A percentile compares a stretch with the other conserved stretches of the same genome.
These are phyloP conservation scores for Meteorus cinctellus DNA, from an alignment of 2,888 invertebrate species.

Conservation along the genomic window DNA sequence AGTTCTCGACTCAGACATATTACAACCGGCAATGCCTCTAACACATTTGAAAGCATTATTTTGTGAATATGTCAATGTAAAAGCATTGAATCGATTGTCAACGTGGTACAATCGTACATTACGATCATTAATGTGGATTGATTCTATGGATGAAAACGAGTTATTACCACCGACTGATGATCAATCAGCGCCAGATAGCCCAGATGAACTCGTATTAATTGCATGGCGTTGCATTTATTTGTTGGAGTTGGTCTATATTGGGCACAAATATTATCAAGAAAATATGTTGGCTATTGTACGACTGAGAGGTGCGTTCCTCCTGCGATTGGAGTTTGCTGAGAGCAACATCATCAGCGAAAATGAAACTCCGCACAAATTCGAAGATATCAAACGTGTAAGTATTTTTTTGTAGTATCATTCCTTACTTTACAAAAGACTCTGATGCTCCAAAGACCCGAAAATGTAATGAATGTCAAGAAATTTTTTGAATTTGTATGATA, in stretches of 20 bases:
- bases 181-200: slow-evolving; percentile 58
- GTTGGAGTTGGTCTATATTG: slow-evolving; percentile 76
- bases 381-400: slow-evolving; percentile 64
- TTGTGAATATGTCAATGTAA: slow-evolving; percentile 78
- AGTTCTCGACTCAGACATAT: slow-evolving; percentile 78
- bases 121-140: slow-evolving; percentile 78
- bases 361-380: slow-evolving; percentile 57
- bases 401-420: slow-evolving; percentile 5
- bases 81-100: slow-evolving; percentile 76
- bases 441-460: no score
- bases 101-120: slow-evolving; percentile 75
- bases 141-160: slow-evolving; percentile 72
- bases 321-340: slow-evolving; percentile 77
- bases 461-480: no score
- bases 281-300: slow-evolving; percentile 80
- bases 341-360: slow-evolving; percentile 71
- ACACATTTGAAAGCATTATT: slow-evolving; percentile 84
- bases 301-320: slow-evolving; percentile 76
- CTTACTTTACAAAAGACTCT: background rate
- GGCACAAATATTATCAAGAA: slow-evolving; percentile 78
- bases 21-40: slow-evolving; percentile 82
- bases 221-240: slow-evolving; percentile 80
- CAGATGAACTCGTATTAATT: slow-evolving; percentile 80
- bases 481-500: no score
- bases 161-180: slow-evolving; percentile 59